Base-by-base conservation (phyloP, 30 jellyfish, hydroid and myxozoan genomes). In the Aurelia aurita region DNA sequence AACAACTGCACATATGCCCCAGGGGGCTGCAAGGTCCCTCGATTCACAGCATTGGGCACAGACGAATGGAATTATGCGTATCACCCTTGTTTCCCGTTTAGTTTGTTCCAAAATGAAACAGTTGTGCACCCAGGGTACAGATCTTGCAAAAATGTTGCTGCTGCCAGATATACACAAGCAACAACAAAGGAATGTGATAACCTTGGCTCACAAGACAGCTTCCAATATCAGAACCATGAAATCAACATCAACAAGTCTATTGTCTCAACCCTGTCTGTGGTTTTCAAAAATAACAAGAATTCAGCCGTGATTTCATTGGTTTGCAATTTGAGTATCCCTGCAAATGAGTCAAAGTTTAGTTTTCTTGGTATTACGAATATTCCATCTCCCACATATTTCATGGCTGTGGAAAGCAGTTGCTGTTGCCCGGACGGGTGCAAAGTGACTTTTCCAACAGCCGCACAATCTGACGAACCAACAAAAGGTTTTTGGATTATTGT, bases 401-500 rank as follows among this genome's bases (percentile, higher is more conserved):
- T 80, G 82, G 43, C 83, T 18, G 35, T 80, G 1, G 90, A 80
- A 51, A 80, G 90, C 57, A n/a, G 32, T 20, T 80, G 90, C 57
- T 80, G 90, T 49, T 80, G 90, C 75, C 90, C 84, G 0, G 71
- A 69, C 25, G 90, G 90, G 9, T 80, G 90, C 83, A 60, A 63
- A 63, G 83, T 54, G 27, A 54, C 74, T 28, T 66, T 66, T 18
- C 82, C 90, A 44, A 60, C 51, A 7, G 44, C 28, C 1, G 23
- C 53, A 20, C 35, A n/a, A 19, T 22, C 28, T 16, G 29, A 16
- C 18, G 47, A 46, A 23, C 82, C 82, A 54, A 63, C 82, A 4
- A n/a, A 46, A 49, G 83, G 58, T 15, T 80, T 80, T 26, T 80
- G 90, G 90, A 28, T 25, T 26, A 80, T 80, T 14, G 26, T 80